phyloP scores from a whole-genome alignment of 2,113 vertebrate species.

The Desmodus rotundus region DNA sequence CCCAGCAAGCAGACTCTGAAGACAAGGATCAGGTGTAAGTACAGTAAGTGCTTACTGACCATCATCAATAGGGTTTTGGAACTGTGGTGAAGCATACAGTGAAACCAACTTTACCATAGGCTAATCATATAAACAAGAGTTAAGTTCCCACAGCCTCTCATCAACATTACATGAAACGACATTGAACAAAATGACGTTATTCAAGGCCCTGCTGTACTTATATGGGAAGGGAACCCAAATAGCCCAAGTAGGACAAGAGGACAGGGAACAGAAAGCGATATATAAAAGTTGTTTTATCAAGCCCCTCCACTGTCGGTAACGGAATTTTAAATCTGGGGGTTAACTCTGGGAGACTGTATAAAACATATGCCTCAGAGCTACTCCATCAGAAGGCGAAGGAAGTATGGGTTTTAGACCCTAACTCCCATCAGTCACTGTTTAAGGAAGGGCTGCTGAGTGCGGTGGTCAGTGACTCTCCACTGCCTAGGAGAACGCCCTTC shows the following conservation, averaged over 20 bases:
- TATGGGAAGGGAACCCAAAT: background rate
- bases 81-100: background rate
- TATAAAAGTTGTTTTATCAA: background rate
- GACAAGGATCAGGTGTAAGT: background rate
- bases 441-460: background rate
- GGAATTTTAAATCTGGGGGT: background rate
- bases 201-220: background rate
- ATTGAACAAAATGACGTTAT: background rate
- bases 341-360: background rate
- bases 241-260: background rate
- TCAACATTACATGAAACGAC: background rate
- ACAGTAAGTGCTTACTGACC: background rate
- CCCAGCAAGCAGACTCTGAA: background rate
- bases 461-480: too few species aligned
- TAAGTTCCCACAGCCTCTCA: background rate
- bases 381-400: background rate
- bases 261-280: background rate
- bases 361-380: background rate
- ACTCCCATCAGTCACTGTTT: background rate
- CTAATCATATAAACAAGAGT: background rate
- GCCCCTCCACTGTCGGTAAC: background rate
- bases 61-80: background rate
- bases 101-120: background rate
- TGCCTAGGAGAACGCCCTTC: background rate
- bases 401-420: background rate